Base-by-base conservation (phyloP, 2,113 vertebrate species). In the Xiphophorus maculatus region DNA sequence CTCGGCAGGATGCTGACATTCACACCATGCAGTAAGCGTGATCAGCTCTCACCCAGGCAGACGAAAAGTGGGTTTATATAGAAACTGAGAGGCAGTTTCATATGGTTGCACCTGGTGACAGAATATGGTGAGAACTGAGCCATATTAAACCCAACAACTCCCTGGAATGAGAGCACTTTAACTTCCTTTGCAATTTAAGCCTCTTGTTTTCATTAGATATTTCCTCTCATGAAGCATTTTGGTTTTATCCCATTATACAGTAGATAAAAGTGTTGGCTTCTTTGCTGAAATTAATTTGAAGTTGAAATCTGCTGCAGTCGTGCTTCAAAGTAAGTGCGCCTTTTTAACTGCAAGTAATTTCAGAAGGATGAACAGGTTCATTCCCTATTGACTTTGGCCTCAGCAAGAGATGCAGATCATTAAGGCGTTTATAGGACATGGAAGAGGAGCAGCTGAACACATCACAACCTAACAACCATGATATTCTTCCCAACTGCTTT, bases 1-100 rank as follows among this genome's bases (percentile, higher is more conserved):
- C 90, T 1, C 85, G 64, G 91, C 92, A 85, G 90, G 91, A 92
- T 78, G 90, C 90, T 88, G 92, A 92, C 90, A 92, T 93, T 93
- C 92, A 91, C 92, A 93, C 92, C 84, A 65, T 15, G 75, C 74
- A 87, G 87, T 40, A 84, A 80, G 92, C 89, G 92, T 91, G 89
- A 93, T 90, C 88, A 86, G 85, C 87, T 92, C 90, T 90, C 91
- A 90, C 91, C 89, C 88, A 85, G 84, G 84, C 88, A 86, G 85
- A 90, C 82, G 88, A 89, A 84, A 90, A 90, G 88, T 84, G 84
- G 51, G 85, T 88, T 92, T 91, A 92, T 92, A 92, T 93, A 92
- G 92, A 92, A 93, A 79, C 84, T 89, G 90, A 93, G 91, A 92
- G 85, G 88, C 87, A 80, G 83, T 74, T 89, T 92, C 92, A 92